Conservation (phyloP, 2,113 vertebrate genomes). For the Hypomesus transpacificus region DNA sequence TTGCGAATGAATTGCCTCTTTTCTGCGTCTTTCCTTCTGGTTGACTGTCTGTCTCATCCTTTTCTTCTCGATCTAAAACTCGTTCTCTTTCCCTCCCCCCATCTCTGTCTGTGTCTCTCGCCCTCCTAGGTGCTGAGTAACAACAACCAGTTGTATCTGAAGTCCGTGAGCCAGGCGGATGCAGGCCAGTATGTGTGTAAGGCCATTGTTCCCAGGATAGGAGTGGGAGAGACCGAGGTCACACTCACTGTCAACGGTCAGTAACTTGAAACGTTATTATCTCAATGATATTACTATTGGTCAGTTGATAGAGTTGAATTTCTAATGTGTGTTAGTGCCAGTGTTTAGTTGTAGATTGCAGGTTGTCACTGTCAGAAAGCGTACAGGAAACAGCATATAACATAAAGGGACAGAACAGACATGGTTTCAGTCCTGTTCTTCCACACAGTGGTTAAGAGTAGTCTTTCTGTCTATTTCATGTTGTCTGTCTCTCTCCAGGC, state of each 20-base stretch:
- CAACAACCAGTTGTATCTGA: slow-evolving; percentile 89
- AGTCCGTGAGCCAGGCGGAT: slow-evolving; percentile 87
- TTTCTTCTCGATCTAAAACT: background rate
- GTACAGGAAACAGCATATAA: no score
- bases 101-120: slow-evolving; percentile 25
- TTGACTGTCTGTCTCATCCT: slow-evolving; percentile 19
- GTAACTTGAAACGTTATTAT: slow-evolving; percentile 20
- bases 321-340: no score
- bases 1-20: slow-evolving; percentile 5
- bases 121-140: slow-evolving; percentile 87
- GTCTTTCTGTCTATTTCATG: background rate
- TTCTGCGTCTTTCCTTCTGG: slow-evolving; percentile 1
- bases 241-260: slow-evolving; percentile 90
- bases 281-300: background rate
- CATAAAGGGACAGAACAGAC: no score
- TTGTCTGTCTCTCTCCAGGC: slow-evolving; percentile 65
- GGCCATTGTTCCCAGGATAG: slow-evolving; percentile 93
- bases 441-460: background rate
- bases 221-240: slow-evolving; percentile 91
- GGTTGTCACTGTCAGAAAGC: no score
- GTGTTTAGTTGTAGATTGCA: no score
- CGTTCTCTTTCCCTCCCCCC: background rate
- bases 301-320: background rate
- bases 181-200: slow-evolving; percentile 92
- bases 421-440: background rate